Evolutionary conservation across 2,888 invertebrate genomes (phyloP), one percentile per base, ranked within the genome.

Genomic region (Rhamnusium bicolor): DNA sequence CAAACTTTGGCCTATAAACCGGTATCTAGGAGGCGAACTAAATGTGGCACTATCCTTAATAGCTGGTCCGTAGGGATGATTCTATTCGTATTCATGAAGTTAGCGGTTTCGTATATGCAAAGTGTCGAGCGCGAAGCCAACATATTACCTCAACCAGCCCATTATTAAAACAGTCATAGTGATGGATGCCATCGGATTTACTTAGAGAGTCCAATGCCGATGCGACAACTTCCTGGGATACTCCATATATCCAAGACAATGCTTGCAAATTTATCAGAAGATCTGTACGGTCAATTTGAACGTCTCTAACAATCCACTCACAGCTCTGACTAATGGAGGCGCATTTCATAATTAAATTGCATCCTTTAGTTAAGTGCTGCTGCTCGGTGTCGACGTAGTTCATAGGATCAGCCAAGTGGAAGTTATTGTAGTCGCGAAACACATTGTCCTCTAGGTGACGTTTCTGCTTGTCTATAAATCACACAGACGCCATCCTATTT

Each of bases 271-370:
- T 84, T 85, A 86, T 86, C 85, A 86, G 84, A 75, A 82, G 83
- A 86, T 85, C 84, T 85, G 79, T 78, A 83, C 84, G 86, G 86
- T 85, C 86, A 86, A 86, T 86, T 85, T 84, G 82, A 85, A 82
- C 80, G 84, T 85, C 85, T 84, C 75, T 78, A 84, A 84, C 85
- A 85, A 85, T 85, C 83, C 85, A 79, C 79, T 84, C 83, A 79
- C 84, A 80, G 81, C 80, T 76, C 79, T 83, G 81, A 85, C 83
- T 85, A 86, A 86, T 86, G 85, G 84, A 83, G 81, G 83, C 84
- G 82, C 85, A 84, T 86, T 86, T 85, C 84, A 86, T 86, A 87
- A 86, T 87, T 86, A 86, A 86, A 86, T 85, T 85, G 84, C 84
- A 83, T 76, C 79, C 80, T 80, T 80, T 81, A 83, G 81, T 83